Conservation (phyloP, 1,140 invertebrate species). For the Chionoecetes opilio region DNA sequence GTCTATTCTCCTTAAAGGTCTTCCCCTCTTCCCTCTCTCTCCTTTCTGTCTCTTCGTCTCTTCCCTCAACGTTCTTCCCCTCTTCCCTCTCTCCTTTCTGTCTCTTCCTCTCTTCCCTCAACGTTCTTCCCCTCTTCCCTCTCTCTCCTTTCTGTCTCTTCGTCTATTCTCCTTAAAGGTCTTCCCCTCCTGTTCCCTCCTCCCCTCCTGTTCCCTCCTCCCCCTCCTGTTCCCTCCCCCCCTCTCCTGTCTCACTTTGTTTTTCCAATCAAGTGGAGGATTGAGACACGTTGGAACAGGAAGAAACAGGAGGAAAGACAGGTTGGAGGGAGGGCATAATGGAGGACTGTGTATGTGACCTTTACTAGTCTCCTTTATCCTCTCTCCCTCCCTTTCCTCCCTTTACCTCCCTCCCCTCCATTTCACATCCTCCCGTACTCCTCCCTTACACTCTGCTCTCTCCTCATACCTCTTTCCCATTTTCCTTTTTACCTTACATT, state of each 20-base stretch:
- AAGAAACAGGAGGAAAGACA: too few species aligned
- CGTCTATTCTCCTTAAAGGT: too few species aligned
- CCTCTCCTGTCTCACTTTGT: background rate
- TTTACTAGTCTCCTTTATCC: background rate
- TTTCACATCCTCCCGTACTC: background rate
- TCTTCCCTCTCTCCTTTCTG: background rate
- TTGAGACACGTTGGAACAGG: too few species aligned
- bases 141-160: too few species aligned
- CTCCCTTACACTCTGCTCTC: background rate
- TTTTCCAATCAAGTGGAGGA: too few species aligned
- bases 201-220: background rate
- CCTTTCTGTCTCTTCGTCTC: background rate
- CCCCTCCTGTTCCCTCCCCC: background rate
- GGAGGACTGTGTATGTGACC: background rate
- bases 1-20: too few species aligned
- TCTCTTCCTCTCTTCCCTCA: background rate
- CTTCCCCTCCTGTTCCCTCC: background rate
- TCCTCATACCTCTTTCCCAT: background rate
- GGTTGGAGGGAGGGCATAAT: too few species aligned
- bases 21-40: background rate
- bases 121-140: too few species aligned
- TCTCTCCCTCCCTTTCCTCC: background rate
- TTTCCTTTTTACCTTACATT: background rate
- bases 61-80: background rate
- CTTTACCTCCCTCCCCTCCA: background rate